Evolutionary conservation across 2,797 vertebrate genomes (phyloP).

Genomic region (Pogoniulus pusillus): DNA sequence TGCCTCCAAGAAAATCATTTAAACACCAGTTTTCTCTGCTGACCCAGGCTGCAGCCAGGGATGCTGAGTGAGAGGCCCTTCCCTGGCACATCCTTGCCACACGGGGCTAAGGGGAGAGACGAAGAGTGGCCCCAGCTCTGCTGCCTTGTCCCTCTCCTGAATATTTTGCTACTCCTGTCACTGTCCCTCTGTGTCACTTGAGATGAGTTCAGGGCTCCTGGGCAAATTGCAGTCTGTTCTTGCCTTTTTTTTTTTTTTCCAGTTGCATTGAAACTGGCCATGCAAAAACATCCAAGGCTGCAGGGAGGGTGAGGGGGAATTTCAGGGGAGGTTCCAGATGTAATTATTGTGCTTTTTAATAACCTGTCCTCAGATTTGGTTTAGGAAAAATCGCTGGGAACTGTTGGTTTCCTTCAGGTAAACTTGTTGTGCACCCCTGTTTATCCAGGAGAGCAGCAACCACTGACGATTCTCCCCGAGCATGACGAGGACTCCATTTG

Average conservation of each 20-base stretch:
- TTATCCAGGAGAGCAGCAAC: slow-evolving; percentile 10
- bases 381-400: slow-evolving; percentile 61
- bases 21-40: slow-evolving; percentile 53
- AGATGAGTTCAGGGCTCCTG: slow-evolving; percentile 48
- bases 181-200: slow-evolving; percentile 32
- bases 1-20: slow-evolving; percentile 65
- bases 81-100: neutral
- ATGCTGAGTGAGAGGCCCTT: neutral
- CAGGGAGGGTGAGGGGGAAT: neutral
- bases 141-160: neutral
- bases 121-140: neutral
- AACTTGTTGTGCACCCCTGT: slow-evolving; percentile 44
- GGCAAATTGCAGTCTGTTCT: neutral
- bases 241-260: neutral
- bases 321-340: neutral
- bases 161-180: slow-evolving; percentile 30
- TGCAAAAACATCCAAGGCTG: neutral
- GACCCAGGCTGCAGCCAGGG: neutral
- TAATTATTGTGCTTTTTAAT: neutral
- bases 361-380: slow-evolving; percentile 42
- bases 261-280: neutral
- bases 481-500: slow-evolving; percentile 18
- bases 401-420: slow-evolving; percentile 45
- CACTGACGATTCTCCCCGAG: neutral
- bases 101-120: neutral